These are phyloP conservation scores for Carcina quercana DNA, from an alignment of 2,888 invertebrate species.

Conservation along the genomic window DNA sequence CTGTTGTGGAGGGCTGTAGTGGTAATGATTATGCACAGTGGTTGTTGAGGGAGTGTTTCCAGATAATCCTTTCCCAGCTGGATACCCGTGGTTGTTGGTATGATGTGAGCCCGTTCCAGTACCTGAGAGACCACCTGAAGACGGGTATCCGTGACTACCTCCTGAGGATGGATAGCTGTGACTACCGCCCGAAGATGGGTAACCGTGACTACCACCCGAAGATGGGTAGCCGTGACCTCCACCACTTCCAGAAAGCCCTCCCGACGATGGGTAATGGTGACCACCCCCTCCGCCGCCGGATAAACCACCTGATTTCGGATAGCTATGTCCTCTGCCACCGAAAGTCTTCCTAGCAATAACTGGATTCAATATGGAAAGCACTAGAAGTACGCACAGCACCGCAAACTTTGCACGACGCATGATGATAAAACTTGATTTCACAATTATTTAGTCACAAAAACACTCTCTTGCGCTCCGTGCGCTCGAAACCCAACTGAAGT, in stretches of 20 bases:
- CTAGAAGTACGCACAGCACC: constrained; percentile 36
- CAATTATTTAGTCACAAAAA: background rate
- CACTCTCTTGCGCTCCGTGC: constrained; percentile 1
- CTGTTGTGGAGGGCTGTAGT: constrained; percentile 53
- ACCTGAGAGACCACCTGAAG: constrained; percentile 5
- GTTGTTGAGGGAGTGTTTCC: constrained; percentile 30
- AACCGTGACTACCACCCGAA: constrained; percentile 16
- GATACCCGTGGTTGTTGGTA: constrained; percentile 13
- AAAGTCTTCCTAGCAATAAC: constrained; percentile 25
- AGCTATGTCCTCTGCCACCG: constrained; percentile 21
- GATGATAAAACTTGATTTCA: constrained; percentile 12
- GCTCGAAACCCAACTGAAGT: constrained; percentile 1
- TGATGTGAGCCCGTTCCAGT: constrained; percentile 2
- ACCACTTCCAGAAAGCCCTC: constrained; percentile 19
- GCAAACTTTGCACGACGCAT: constrained; percentile 35
- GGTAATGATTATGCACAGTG: constrained; percentile 45
- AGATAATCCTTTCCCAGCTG: constrained; percentile 23
- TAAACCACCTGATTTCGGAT: constrained; percentile 23
- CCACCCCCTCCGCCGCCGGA: constrained; percentile 27
- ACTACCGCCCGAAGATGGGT: constrained; percentile 23
- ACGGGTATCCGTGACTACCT: constrained; percentile 20
- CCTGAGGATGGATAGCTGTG: constrained; percentile 23
- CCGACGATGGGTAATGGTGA: constrained; percentile 15
- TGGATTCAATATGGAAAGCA: constrained; percentile 30
- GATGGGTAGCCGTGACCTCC: background rate